A percentile compares a stretch with the other conserved stretches of the same genome.
Evolutionary conservation across 2,113 vertebrate genomes (phyloP).

Genomic region (Larimichthys polyactis): DNA sequence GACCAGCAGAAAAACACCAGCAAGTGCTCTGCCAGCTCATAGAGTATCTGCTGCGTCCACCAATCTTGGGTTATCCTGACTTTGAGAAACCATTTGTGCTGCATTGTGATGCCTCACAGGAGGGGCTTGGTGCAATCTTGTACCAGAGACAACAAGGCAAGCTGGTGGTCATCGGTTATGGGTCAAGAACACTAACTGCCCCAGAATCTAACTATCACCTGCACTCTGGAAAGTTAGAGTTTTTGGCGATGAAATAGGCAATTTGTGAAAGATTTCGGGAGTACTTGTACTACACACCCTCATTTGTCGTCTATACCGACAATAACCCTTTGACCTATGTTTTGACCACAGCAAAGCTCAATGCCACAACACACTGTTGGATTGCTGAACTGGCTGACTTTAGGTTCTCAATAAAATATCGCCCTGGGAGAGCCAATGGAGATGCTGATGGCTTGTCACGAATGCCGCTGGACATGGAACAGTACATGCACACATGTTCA

Average conservation of each 20-base stretch:
- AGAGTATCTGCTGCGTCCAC: neutral
- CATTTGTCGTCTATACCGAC: neutral
- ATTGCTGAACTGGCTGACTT: neutral
- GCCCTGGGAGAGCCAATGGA: neutral
- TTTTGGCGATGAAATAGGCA: no score
- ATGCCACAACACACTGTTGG: neutral
- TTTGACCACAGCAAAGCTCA: neutral
- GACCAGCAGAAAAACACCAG: neutral
- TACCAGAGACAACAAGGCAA: neutral
- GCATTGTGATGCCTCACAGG: neutral
- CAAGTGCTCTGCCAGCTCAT: neutral
- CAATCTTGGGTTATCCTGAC: neutral
- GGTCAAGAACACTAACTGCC: neutral
- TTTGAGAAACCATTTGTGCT: conserved; percentile 3
- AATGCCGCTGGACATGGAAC: neutral
- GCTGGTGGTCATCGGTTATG: neutral
- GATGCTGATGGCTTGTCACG: neutral
- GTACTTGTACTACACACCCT: neutral
- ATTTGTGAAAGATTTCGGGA: no score
- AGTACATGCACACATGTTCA: neutral
- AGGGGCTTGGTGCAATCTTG: no score
- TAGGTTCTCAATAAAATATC: neutral
- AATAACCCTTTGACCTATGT: neutral
- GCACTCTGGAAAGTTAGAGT: neutral
- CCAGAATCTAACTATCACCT: neutral